These are phyloP conservation scores for Cyprinodon diabolis DNA, from an alignment of 2,797 vertebrate species.

Conservation along the genomic window DNA sequence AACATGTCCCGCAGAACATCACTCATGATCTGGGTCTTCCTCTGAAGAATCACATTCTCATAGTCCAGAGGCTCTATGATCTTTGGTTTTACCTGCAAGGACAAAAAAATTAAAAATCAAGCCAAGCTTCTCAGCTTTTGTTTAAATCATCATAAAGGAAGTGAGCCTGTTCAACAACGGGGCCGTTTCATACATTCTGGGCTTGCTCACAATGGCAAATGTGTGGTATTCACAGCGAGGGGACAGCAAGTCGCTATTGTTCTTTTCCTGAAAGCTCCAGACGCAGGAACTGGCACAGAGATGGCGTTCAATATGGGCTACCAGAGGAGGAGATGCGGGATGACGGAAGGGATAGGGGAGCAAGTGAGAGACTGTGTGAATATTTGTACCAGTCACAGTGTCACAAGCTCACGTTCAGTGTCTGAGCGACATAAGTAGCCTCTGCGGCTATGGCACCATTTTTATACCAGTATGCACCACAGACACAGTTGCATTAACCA, in stretches of 20 bases:
- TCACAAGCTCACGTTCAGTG: conserved; percentile 53
- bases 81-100: conserved; percentile 92
- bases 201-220: conserved; percentile 20
- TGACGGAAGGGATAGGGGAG: conserved; percentile 20
- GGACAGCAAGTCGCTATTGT: conserved; percentile 66
- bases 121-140: not conserved
- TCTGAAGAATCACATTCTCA: conserved; percentile 93
- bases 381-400: conserved; percentile 67
- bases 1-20: conserved; percentile 95
- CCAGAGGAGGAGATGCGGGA: conserved; percentile 33
- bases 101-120: conserved; percentile 25
- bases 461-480: not conserved
- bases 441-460: conserved; percentile 1
- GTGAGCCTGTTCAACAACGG: conserved; percentile 1
- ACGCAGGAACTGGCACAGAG: conserved; percentile 38
- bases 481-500: not conserved
- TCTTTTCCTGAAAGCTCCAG: conserved; percentile 31
- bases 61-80: conserved; percentile 97
- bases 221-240: conserved; percentile 19
- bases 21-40: conserved; percentile 95
- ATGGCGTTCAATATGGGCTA: conserved; percentile 40
- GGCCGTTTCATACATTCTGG: conserved; percentile 7
- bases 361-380: conserved; percentile 32
- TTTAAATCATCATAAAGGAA: not conserved
- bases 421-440: conserved; percentile 1